These are phyloP conservation scores for Mimas tiliae DNA, from an alignment of 2,888 invertebrate species.

Conservation along the genomic window DNA sequence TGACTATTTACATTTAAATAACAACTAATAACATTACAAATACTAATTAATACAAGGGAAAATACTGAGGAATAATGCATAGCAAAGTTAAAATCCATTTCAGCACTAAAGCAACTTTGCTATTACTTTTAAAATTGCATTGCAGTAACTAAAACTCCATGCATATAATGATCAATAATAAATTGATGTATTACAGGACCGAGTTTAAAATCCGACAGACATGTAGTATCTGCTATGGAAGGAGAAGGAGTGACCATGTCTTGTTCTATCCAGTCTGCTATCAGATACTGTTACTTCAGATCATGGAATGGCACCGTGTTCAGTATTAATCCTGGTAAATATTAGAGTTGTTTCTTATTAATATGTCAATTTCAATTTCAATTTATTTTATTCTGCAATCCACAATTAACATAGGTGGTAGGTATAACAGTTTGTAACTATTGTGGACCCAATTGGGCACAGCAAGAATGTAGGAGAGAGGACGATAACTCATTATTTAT, in stretches of 20 bases:
- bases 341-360: background rate
- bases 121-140: background rate
- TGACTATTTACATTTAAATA: too few relatives aligned
- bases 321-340: conserved; percentile 65
- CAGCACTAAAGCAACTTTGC: background rate
- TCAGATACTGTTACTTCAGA: conserved; percentile 75
- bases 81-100: background rate
- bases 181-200: conserved; percentile 54
- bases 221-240: conserved; percentile 38
- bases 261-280: conserved; percentile 57
- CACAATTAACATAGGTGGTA: too few relatives aligned
- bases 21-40: too few relatives aligned
- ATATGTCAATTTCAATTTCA: too few relatives aligned
- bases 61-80: too few relatives aligned
- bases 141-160: background rate
- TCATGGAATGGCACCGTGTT: conserved; percentile 63
- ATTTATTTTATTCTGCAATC: too few relatives aligned
- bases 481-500: too few relatives aligned
- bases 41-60: too few relatives aligned
- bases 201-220: conserved; percentile 45
- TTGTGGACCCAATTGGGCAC: too few relatives aligned
- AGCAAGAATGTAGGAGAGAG: too few relatives aligned
- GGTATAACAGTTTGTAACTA: too few relatives aligned
- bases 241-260: conserved; percentile 55
- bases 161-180: background rate